Evolutionary conservation across 92 coral and sea anemone species (phyloP), one percentile per base, ranked within the genome.

Genomic region (Galaxea fascicularis): DNA sequence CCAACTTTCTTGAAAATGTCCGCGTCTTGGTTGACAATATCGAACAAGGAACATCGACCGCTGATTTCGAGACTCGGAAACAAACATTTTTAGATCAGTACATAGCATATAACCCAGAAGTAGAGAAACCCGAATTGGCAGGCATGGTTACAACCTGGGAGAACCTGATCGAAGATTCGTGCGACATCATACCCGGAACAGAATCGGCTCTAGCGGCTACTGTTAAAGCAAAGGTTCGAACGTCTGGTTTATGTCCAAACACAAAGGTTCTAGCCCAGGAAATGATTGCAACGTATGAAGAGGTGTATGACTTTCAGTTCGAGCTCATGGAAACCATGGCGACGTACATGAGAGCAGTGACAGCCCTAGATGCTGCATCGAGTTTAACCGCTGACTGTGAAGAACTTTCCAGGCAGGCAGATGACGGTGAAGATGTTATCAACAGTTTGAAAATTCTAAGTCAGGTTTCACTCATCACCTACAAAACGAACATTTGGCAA

Each of bases 321-420:
- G 86, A 86, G 12, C 86, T 86, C 8, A 63, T 86, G 20, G 90
- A 86, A 28, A 21, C 86, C 80, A 80, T 86, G 90, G 86, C 90
- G 49, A 70, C 80, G 4, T 69, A 79, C n/a, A 69, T 86, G 86
- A 60, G 86, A 39, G 73, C 90, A 24, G 49, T 44, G 35, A 79
- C 80, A 13, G 16, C 86, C 16, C 56, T 77, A 6, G 20, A 79
- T 47, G 90, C 81, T 51, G 90, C 90, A 4, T 41, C 67, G 46
- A 76, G 75, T 21, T 71, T 86, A 16, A 70, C 70, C 14, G 71
- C 69, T 44, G 75, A 58, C 21, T 86, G 71, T 15, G 90, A 86
- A 27, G 80, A 71, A 11, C 24, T 60, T 56, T 39, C 89, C 41
- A 22, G 11, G 25, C 14, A 26, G 45, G 47, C 28, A 1, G 67